Evolutionary conservation across 1,140 invertebrate genomes (phyloP), one percentile per base, ranked within the genome.

Genomic region (Nymphalis io): DNA sequence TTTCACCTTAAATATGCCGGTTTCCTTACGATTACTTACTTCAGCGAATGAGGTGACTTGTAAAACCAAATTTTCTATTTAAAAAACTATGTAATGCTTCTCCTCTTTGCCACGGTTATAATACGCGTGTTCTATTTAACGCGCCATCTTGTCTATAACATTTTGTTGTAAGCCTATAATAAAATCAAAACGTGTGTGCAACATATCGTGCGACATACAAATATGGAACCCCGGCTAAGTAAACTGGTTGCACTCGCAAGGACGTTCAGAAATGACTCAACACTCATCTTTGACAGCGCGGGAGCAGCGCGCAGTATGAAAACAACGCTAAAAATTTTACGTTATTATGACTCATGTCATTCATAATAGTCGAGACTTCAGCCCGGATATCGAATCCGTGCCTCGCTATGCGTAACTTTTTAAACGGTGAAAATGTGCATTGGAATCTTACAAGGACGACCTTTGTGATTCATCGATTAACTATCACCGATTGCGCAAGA

Each of bases 181-280:
- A n/a, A 21, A 53, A 53, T 53, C 18, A 16, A n/a, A 46, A 16
- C 44, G n/a, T n/a, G 20, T 11, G n/a, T n/a, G n/a, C n/a, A n/a
- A n/a, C 20, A 16, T 51, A 51, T 51, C 16, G 18, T 51, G 20
- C 20, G 46, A 18, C 15, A 33, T 18, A 59, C 51, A 44, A 58
- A 42, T 59, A 23, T 69, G 53, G 73, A 75, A 76, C 75, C 63
- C 51, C 75, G 71, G 48, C 69, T 68, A 33, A 73, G 15, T 71
- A 67, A 57, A 15, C 60, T 18, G 21, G 16, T 46, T 58, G 67
- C 44, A 48, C 63, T 48, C 46, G 74, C 81, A 83, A 83, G 81
- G 81, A 76, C 79, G 79, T 76, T 72, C 67, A 69, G 65, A 79
- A 81, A 75, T 81, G 76, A 81, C 68, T 81, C 79, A 80, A 74